Base-by-base conservation (phyloP, 2,113 vertebrate genomes). In the Tonatia bakeri region DNA sequence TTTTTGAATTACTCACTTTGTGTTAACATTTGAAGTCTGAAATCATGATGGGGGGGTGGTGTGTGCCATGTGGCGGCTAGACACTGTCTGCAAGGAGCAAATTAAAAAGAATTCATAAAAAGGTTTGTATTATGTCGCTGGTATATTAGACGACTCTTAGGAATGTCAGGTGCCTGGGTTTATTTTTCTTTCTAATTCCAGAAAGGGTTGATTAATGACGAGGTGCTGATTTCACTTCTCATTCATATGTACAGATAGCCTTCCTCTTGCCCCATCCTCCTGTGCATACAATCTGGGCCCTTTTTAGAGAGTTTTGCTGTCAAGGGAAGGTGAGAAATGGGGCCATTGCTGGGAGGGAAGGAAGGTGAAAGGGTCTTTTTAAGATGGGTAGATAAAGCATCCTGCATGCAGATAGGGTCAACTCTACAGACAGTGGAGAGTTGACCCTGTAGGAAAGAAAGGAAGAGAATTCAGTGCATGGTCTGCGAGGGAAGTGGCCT, bases 21-120 rank as follows among this genome's bases (percentile, higher is more conserved):
- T 96, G 95, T 96, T 97, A 94, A 85, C 96, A 92, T 96, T 97
- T 93, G 87, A 95, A 97, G 97, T 94, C 97, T 98, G 97, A 96
- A 97, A 96, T 97, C 97, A 79, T 90, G 16, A 80, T 2, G 33
- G 95, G 95, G 83, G 50, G 45, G 65, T 7, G 83, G 50, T 52
- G 65, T 7, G 4, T 90, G 84, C 93, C 90, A 26, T 96, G 97
- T 97, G 97, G 97, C 96, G 96, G 97, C 97, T 97, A 97, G 97
- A 98, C 97, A 17, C 95, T 97, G 97, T 97, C 97, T 94, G 93
- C 22, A 1, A 87, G 26, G 52, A 88, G 95, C 77, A 96, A 98
- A 97, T 98, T 96, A 97, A 88, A 91, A 96, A 91, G 97, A 96
- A 97, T 95, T 93, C 94, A 96, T 96, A 94, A 96, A 93, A 94